Evolutionary conservation across 2,797 vertebrate species (phyloP).

Genomic region (Diglossa cyanea): DNA sequence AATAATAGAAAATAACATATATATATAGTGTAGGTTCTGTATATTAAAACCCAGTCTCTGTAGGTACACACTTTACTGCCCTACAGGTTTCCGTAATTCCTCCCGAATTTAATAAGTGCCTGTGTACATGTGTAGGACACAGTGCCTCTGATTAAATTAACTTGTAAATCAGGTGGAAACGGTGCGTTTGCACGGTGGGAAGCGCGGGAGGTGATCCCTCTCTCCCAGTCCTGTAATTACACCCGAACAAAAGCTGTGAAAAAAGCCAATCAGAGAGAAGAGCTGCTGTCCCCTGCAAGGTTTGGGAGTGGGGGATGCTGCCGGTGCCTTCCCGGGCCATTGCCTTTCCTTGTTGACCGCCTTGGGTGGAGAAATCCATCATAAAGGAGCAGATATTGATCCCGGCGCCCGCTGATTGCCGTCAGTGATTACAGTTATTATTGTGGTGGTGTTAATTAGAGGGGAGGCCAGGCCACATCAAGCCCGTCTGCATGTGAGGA

Average conservation of each 20-base stretch:
- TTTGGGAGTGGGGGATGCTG: not conserved
- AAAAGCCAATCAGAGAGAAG: not conserved
- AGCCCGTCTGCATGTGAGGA: not conserved
- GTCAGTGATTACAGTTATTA: not conserved
- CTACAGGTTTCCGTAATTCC: constrained; percentile 2
- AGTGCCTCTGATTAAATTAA: constrained; percentile 42
- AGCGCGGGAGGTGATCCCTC: not conserved
- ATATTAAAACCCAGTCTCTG: not conserved
- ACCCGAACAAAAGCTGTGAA: not conserved
- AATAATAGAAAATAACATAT: not conserved
- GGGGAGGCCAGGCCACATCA: not conserved
- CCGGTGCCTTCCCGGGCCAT: not conserved
- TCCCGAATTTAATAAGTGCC: constrained; percentile 9
- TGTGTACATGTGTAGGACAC: constrained; percentile 29
- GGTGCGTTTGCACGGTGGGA: not conserved
- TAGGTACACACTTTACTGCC: not conserved
- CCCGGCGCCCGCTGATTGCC: not conserved
- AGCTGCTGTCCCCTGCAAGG: not conserved
- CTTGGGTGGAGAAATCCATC: not conserved
- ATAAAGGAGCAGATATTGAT: not conserved
- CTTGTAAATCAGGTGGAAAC: constrained; percentile 57
- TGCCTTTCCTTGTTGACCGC: not conserved
- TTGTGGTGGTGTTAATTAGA: not conserved
- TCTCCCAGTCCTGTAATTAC: not conserved
- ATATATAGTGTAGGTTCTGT: not conserved